These are phyloP conservation scores for Cebidichthys violaceus DNA, from an alignment of 2,113 vertebrate species.

Conservation along the genomic window DNA sequence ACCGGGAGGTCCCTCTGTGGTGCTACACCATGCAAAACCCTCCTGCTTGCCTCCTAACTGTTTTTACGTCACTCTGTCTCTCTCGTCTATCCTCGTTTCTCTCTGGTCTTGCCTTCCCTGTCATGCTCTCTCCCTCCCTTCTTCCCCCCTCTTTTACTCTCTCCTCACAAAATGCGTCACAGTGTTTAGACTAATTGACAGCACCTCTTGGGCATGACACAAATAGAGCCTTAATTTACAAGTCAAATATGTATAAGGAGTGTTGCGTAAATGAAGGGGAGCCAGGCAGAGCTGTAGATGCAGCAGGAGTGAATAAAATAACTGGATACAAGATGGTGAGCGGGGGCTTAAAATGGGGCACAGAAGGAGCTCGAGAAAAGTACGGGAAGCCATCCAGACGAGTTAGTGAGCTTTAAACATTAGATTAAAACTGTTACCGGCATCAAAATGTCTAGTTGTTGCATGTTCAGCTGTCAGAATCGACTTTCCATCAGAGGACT, in stretches of 20 bases:
- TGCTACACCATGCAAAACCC: slow-evolving; percentile 4
- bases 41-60: neutral
- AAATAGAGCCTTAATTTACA: slow-evolving; percentile 80
- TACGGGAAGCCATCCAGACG: neutral
- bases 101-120: slow-evolving; percentile 9
- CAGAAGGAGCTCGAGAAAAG: neutral
- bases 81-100: neutral
- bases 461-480: neutral
- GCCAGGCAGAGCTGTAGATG: slow-evolving; percentile 40
- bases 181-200: slow-evolving; percentile 77
- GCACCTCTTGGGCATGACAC: slow-evolving; percentile 75
- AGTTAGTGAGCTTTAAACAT: neutral
- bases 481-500: neutral
- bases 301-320: slow-evolving; percentile 16
- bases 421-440: no score
- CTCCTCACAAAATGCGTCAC: slow-evolving; percentile 56
- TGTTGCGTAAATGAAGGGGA: slow-evolving; percentile 41
- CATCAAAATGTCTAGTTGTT: neutral
- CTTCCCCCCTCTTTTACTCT: neutral
- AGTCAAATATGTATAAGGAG: slow-evolving; percentile 74
- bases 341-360: slow-evolving; percentile 31
- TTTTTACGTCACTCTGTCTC: neutral
- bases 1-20: slow-evolving; percentile 16
- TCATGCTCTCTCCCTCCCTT: neutral
- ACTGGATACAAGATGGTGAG: slow-evolving; percentile 27